Evolutionary conservation across 2,888 invertebrate species (phyloP), one percentile per base, ranked within the genome.

Genomic region (Cordilura impudica): DNA sequence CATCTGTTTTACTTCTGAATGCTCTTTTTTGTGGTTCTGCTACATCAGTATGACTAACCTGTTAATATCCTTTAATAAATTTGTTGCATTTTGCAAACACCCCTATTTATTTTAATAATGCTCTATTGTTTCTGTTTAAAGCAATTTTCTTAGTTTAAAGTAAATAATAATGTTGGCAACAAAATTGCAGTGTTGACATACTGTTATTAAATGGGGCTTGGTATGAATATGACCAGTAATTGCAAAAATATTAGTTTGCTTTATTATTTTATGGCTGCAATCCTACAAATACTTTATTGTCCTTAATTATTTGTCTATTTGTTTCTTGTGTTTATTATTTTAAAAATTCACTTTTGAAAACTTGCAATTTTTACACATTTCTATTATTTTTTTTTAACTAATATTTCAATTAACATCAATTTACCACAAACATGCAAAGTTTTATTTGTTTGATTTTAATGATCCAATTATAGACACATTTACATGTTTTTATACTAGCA

Each of bases 151-250:
- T 67, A 51, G 67, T 61, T 26, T 54, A 54, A 39, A 63, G 54
- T 14, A 69, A 76, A 69, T 63, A 76, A 76, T 35, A 75, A 58
- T 43, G 71, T 79, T 79, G 79, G 79, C 79, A 75, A 75, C 67
- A 71, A 79, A 79, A 79, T 79, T 75, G 75, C 75, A 71, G 49
- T 61, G 61, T 26, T 53, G 66, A 70, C 74, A 71, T 49, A 66
- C 47, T 66, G 65, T 54, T 8, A 23, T 70, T 71, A 10, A 43
- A 21, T 29, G 16, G 39, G 14, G 5, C 31, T 51, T 51, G 31
- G 73, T 61, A 43, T 72, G 71, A 73, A 56, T 73, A 69, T 26
- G n/a, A 35, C 43, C 71, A 66, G 61, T 67, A 75, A 67, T 67
- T 67, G 79, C 79, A 67, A 79, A 75, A 75, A 61, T 72, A 61